Conservation (phyloP, 2,888 invertebrate genomes). For the Ophraella communa region DNA sequence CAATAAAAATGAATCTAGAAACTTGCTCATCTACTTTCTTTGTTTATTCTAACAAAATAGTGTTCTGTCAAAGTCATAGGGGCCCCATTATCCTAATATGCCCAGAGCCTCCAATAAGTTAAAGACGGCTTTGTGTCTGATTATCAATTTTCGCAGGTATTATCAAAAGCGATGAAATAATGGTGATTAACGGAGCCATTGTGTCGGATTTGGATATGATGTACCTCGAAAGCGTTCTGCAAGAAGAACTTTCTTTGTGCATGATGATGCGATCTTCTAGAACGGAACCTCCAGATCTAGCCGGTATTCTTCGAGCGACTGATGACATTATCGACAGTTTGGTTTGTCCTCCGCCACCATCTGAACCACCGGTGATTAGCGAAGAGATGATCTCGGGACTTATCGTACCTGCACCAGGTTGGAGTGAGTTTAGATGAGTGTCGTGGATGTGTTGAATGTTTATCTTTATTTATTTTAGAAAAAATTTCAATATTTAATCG, state of each 20-base stretch:
- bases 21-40: too few relatives aligned
- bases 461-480: background rate
- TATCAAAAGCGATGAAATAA: conserved; percentile 97
- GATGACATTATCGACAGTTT: conserved; percentile 95
- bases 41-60: too few relatives aligned
- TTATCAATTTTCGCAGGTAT: conserved; percentile 80
- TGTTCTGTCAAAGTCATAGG: too few relatives aligned
- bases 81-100: too few relatives aligned
- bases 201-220: conserved; percentile 99
- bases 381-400: conserved; percentile 96
- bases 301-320: conserved; percentile 77
- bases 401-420: conserved; percentile 95
- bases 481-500: too few relatives aligned
- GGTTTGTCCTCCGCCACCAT: conserved; percentile 95
- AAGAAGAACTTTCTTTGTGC: conserved; percentile 91
- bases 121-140: too few relatives aligned
- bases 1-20: too few relatives aligned
- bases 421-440: conserved; percentile 72
- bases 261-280: conserved; percentile 96
- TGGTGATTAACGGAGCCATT: conserved; percentile 98
- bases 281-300: conserved; percentile 79
- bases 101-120: too few relatives aligned
- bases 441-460: conserved; percentile 2
- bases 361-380: conserved; percentile 90
- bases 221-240: conserved; percentile 95